Evolutionary conservation across 2,888 invertebrate species (phyloP).

Genomic region (Hedya salicella): DNA sequence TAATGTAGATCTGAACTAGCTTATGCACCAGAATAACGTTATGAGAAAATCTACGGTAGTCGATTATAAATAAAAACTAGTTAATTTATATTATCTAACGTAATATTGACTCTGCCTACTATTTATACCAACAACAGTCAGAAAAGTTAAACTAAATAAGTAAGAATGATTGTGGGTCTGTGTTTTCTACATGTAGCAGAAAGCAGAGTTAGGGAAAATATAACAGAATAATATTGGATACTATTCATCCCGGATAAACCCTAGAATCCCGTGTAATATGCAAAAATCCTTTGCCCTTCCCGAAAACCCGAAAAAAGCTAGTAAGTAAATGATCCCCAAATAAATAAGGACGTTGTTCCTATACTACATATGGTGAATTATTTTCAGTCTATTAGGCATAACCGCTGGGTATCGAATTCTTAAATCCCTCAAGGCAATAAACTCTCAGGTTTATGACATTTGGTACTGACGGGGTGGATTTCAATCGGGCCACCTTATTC

Average conservation of each 20-base stretch:
- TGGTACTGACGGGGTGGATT: slow-evolving; percentile 32
- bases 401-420: slow-evolving; percentile 22
- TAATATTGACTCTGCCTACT: too few relatives aligned
- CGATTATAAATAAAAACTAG: too few relatives aligned
- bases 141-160: too few relatives aligned
- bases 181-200: too few relatives aligned
- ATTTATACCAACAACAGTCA: too few relatives aligned
- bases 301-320: background rate
- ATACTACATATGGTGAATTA: background rate
- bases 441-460: slow-evolving; percentile 29
- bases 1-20: too few relatives aligned
- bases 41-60: too few relatives aligned
- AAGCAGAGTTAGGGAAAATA: too few relatives aligned
- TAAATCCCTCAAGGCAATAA: slow-evolving; percentile 31
- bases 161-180: too few relatives aligned
- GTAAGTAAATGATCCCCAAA: background rate
- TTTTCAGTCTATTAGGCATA: slow-evolving; percentile 12
- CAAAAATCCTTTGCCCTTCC: background rate
- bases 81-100: too few relatives aligned
- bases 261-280: background rate
- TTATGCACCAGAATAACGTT: too few relatives aligned
- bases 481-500: slow-evolving; percentile 31
- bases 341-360: background rate
- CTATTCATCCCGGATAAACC: background rate
- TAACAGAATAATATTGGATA: background rate